Evolutionary conservation across 2,113 vertebrate genomes (phyloP).

Genomic region (Perca flavescens): DNA sequence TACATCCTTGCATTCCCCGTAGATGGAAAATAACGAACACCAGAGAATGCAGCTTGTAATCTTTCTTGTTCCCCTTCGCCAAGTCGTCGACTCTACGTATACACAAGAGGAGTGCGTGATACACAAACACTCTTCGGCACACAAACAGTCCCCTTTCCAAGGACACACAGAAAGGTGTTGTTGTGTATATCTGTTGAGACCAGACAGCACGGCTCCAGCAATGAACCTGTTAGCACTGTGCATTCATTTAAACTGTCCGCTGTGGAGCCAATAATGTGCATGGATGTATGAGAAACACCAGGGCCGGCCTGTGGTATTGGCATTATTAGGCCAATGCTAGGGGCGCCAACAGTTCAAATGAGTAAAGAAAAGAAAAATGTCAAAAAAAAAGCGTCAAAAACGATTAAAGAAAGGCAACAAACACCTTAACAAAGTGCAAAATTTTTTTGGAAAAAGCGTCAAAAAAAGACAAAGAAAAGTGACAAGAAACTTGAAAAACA

Average conservation of each 20-base stretch:
- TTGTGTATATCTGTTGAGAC: slow-evolving; percentile 61
- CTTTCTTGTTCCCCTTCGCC: slow-evolving; percentile 63
- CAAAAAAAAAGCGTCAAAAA: too few relatives aligned
- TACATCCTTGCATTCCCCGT: slow-evolving; percentile 25
- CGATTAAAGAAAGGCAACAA: too few relatives aligned
- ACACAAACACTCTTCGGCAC: slow-evolving; percentile 70
- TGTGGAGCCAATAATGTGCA: not conserved
- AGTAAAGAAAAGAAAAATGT: too few relatives aligned
- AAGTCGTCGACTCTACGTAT: slow-evolving; percentile 50
- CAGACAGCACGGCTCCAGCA: slow-evolving; percentile 58
- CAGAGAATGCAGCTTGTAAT: slow-evolving; percentile 56
- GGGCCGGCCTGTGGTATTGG: too few relatives aligned
- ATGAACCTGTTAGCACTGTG: slow-evolving; percentile 41
- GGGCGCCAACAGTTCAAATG: too few relatives aligned
- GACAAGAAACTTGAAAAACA: too few relatives aligned
- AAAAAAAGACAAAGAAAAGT: too few relatives aligned
- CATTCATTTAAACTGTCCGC: slow-evolving; percentile 23
- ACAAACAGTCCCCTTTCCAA: slow-evolving; percentile 64
- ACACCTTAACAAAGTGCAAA: too few relatives aligned
- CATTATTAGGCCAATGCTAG: too few relatives aligned
- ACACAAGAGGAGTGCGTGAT: slow-evolving; percentile 49
- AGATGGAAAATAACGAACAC: slow-evolving; percentile 62
- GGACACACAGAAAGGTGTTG: slow-evolving; percentile 67
- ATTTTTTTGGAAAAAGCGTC: too few relatives aligned
- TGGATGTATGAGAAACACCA: not conserved